Percentiles rank a stretch among this genome's conserved stretches.
phyloP scores from a whole-genome alignment of 2,888 invertebrate genomes.

The Keiferia lycopersicella region DNA sequence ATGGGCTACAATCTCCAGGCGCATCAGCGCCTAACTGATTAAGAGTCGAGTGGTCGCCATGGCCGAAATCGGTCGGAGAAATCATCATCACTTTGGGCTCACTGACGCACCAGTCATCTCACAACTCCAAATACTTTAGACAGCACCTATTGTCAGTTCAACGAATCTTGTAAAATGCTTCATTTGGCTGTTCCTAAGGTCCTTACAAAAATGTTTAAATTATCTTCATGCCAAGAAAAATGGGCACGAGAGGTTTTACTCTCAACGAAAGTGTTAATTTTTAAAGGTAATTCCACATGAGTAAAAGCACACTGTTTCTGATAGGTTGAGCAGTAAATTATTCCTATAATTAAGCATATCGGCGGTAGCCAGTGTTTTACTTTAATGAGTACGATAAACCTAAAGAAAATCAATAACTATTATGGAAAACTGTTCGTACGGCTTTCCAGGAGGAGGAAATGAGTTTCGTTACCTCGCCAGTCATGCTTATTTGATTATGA shows the following conservation, averaged over 20 bases:
- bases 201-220: no score
- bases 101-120: no score
- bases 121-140: no score
- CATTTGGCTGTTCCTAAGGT: no score
- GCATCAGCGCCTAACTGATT: no score
- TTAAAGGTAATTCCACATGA: constrained; percentile 58
- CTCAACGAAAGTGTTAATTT: constrained; percentile 17
- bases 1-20: no score
- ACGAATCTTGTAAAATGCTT: no score
- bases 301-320: constrained; percentile 70
- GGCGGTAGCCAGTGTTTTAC: constrained; percentile 54
- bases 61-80: no score
- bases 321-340: constrained; percentile 69
- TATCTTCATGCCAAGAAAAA: no score
- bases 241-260: neutral
- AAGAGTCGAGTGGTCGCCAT: no score
- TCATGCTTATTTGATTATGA: constrained; percentile 7
- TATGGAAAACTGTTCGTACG: neutral
- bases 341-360: constrained; percentile 61
- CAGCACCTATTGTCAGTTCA: no score
- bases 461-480: neutral
- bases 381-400: constrained; percentile 58
- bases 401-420: constrained; percentile 52
- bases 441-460: constrained; percentile 1
- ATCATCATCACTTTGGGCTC: no score